phyloP scores from a whole-genome alignment of 2,888 invertebrate species.

The Charanyca ferruginea region DNA sequence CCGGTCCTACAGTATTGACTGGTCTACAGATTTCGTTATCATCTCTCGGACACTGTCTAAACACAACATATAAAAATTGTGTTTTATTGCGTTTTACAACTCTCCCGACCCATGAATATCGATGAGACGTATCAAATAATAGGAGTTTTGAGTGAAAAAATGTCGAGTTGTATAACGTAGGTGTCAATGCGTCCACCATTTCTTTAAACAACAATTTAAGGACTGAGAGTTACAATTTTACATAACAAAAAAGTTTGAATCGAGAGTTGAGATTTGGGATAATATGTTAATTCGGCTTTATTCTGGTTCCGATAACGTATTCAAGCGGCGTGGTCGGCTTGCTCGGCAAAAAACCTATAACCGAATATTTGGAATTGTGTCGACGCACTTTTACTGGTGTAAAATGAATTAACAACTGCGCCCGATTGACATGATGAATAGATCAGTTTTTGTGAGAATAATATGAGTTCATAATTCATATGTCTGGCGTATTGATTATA shows the following conservation, averaged over 20 bases:
- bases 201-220: slow-evolving; percentile 81
- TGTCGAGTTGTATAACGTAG: slow-evolving; percentile 78
- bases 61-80: slow-evolving; percentile 89
- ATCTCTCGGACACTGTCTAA: slow-evolving; percentile 89
- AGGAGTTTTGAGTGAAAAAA: slow-evolving; percentile 77
- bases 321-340: slow-evolving; percentile 75
- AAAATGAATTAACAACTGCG: slow-evolving; percentile 81
- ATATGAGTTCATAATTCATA: slow-evolving; percentile 56
- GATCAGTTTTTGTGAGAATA: slow-evolving; percentile 68
- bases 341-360: slow-evolving; percentile 83
- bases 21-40: slow-evolving; percentile 89
- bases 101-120: slow-evolving; percentile 84
- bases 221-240: slow-evolving; percentile 80
- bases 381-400: slow-evolving; percentile 82
- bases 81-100: slow-evolving; percentile 89
- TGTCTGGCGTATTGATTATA: slow-evolving; percentile 30
- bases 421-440: slow-evolving; percentile 71
- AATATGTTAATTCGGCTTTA: slow-evolving; percentile 86
- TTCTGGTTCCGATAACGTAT: slow-evolving; percentile 80
- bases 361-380: slow-evolving; percentile 84
- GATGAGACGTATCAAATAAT: slow-evolving; percentile 85
- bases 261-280: slow-evolving; percentile 79
- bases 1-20: slow-evolving; percentile 87
- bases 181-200: slow-evolving; percentile 84
- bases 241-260: slow-evolving; percentile 81